Percentiles rank a stretch among this genome's conserved stretches.
phyloP scores from a whole-genome alignment of 2,888 invertebrate genomes.

The Lasioglossum leucozonium region DNA sequence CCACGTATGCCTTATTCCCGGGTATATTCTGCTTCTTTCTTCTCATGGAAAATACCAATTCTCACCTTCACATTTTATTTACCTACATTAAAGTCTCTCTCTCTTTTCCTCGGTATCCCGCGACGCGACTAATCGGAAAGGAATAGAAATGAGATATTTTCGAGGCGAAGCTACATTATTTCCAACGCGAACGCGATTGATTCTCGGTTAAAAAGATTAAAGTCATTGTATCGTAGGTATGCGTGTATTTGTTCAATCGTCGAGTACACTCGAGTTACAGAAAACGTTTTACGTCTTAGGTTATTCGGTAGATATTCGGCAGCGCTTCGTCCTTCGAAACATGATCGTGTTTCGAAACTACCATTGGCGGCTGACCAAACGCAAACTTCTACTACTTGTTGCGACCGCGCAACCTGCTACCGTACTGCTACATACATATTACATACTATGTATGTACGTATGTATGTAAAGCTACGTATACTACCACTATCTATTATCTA shows the following conservation, averaged over 20 bases:
- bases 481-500: neutral
- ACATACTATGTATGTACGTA: no score
- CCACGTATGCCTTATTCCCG: constrained; percentile 4
- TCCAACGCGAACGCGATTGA: neutral
- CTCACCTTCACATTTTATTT: constrained; percentile 7
- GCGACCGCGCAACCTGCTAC: constrained; percentile 59
- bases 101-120: no score
- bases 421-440: neutral
- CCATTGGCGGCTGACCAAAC: constrained; percentile 53
- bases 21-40: constrained; percentile 28
- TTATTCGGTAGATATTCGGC: neutral
- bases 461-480: no score
- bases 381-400: constrained; percentile 70
- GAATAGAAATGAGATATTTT: no score
- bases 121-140: no score
- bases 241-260: neutral
- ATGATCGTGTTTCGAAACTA: constrained; percentile 27
- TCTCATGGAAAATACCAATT: constrained; percentile 1
- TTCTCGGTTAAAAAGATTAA: neutral
- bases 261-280: neutral
- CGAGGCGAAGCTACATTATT: neutral
- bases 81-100: no score
- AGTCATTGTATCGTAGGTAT: no score
- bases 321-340: neutral
- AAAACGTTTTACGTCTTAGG: neutral